These are phyloP conservation scores for Pogonus chalceus DNA, from an alignment of 1,140 invertebrate species.

Conservation along the genomic window DNA sequence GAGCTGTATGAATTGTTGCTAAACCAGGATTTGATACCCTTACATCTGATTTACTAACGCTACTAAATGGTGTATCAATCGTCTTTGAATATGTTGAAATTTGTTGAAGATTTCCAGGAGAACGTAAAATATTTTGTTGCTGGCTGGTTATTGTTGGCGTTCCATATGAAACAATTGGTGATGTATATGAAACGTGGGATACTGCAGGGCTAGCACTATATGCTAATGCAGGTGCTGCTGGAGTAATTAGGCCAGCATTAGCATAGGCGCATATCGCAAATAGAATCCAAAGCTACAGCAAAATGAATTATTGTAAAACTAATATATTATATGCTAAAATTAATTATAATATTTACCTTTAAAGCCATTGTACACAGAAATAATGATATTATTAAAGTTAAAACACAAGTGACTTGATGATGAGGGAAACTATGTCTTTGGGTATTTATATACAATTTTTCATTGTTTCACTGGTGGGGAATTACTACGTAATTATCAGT, in stretches of 20 bases:
- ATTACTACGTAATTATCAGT: no score
- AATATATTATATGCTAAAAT: no score
- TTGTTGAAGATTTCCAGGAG: slow-evolving; percentile 50
- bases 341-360: not conserved
- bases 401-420: no score
- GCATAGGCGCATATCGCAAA: no score
- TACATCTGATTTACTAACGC: slow-evolving; percentile 50
- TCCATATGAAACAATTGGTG: slow-evolving; percentile 25
- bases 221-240: slow-evolving; percentile 26
- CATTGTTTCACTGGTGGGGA: no score
- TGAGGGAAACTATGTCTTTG: no score
- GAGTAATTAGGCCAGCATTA: slow-evolving; percentile 18
- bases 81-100: slow-evolving; percentile 53
- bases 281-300: no score
- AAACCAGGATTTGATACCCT: slow-evolving; percentile 51
- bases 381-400: not conserved
- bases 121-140: slow-evolving; percentile 49
- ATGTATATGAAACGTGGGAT: slow-evolving; percentile 49
- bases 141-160: slow-evolving; percentile 48
- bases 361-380: not conserved
- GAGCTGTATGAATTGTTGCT: slow-evolving; percentile 29
- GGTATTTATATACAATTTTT: no score
- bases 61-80: slow-evolving; percentile 57
- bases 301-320: no score
- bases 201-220: slow-evolving; percentile 55